Base-by-base conservation (phyloP, 2,797 vertebrate species). In the Onychomys torridus region DNA sequence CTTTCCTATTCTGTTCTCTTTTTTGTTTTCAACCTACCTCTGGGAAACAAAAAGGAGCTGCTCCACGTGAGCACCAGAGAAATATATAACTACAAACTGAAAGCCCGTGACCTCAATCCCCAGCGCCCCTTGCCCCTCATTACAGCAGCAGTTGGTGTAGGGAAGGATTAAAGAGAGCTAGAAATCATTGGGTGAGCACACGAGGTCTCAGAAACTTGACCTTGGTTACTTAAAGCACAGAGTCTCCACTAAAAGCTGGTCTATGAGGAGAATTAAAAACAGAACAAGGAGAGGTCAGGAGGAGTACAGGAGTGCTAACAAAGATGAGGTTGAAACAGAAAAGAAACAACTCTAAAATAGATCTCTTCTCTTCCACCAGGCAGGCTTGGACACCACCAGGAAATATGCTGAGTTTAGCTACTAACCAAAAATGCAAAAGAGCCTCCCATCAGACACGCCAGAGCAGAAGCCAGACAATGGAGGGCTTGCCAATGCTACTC, bases 221-320 rank as follows among this genome's bases (percentile, higher is more conserved):
- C 98, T 98, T 98, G 93, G 92, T 98, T 98, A 98, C 98, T 98
- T 98, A 98, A 97, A 98, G 98, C 97, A 95, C 97, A 97, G 98
- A 98, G 97, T 95, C 98, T 96, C 98, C 97, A 98, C 98, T 98
- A 98, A 98, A 99, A 99, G 98, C 98, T 97, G 96, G 98, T 98
- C 95, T 97, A 98, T 84, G 96, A 98, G 96, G 95, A 98, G 98
- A 98, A 99, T 98, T 98, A 98, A 98, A 98, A 98, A 98, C 98
- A 98, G 98, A 98, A 98, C 97, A 97, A 96, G 96, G 92, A 98
- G 98, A 98, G 98, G 98, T 99, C 98, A 98, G 97, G 95, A 92
- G 97, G 96, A 98, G 98, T 98, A 98, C 98, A 98, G 98, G 97
- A 96, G 95, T 97, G 97, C 97, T 96, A 97, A 96, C 96, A 96